Conservation (phyloP, 1,140 invertebrate species). For the Drosophila asahinai region DNA sequence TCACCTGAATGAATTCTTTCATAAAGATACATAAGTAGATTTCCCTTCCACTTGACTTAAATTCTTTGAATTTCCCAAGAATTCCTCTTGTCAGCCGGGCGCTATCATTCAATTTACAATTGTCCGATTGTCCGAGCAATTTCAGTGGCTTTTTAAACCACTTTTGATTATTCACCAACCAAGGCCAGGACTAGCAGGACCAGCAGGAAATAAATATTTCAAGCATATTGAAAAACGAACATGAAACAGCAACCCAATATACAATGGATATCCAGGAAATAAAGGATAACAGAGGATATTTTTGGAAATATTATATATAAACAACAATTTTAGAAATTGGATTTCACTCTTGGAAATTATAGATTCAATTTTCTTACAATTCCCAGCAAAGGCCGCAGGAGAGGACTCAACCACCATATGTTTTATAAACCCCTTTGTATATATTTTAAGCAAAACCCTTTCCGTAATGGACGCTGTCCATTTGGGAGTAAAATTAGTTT, state of each 20-base stretch:
- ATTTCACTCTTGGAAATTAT: background rate
- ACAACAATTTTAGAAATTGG: background rate
- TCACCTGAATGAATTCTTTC: conserved; percentile 3
- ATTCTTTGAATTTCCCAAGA: background rate
- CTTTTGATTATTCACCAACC: conserved; percentile 4
- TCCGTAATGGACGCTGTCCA: conserved; percentile 40
- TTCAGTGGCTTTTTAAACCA: background rate
- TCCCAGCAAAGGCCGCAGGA: too few species aligned
- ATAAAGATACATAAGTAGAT: background rate
- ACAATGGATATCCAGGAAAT: background rate
- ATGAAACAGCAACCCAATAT: background rate
- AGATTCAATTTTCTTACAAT: background rate
- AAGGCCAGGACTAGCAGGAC: background rate
- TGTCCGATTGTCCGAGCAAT: background rate
- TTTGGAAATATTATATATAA: background rate
- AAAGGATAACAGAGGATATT: background rate
- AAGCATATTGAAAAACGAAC: background rate
- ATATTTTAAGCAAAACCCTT: conserved; percentile 1
- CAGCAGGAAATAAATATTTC: conserved; percentile 3
- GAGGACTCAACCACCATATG: conserved; percentile 41
- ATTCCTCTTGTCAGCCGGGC: background rate
- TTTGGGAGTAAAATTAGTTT: conserved; percentile 67
- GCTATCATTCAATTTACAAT: conserved; percentile 12
- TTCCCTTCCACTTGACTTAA: conserved; percentile 10
- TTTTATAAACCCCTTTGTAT: background rate